Percentiles rank a stretch among this genome's conserved stretches.
phyloP scores from a whole-genome alignment of 2,888 invertebrate genomes.

The Eueremaeus valkanovi region DNA sequence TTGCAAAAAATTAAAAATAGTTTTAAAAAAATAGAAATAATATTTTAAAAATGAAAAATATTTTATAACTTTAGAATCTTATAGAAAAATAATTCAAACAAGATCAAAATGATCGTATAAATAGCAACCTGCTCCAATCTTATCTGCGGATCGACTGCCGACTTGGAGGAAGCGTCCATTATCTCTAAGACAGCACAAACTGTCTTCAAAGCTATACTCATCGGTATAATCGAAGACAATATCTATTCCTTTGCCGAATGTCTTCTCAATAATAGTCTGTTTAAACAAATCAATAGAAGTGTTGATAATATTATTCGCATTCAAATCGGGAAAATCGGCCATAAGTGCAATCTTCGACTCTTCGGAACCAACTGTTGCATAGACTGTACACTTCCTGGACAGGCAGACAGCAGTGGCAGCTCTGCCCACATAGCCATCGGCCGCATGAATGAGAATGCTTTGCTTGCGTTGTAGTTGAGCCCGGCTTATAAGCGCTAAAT shows the following conservation, averaged over 20 bases:
- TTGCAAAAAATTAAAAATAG: no score
- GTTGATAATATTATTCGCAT: conserved; percentile 54
- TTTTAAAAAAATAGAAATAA: no score
- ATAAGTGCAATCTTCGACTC: conserved; percentile 52
- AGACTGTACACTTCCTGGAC: conserved; percentile 53
- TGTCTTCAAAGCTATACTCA: conserved; percentile 55
- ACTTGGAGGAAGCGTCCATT: conserved; percentile 96
- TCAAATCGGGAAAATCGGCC: conserved; percentile 53
- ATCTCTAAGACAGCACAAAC: conserved; percentile 72
- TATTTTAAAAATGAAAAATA: no score
- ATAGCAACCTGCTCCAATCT: conserved; percentile 61
- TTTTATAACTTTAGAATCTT: no score
- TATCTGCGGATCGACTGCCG: no score
- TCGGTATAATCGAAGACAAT: conserved; percentile 53
- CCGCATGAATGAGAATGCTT: conserved; percentile 54
- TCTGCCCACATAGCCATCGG: conserved; percentile 56
- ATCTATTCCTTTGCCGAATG: conserved; percentile 56
- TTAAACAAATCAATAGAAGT: conserved; percentile 55
- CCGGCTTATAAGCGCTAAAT: conserved; percentile 56
- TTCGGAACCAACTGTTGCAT: conserved; percentile 55
- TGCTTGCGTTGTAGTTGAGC: conserved; percentile 53
- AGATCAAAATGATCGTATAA: background rate
- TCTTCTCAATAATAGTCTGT: conserved; percentile 53
- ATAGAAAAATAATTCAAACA: no score
- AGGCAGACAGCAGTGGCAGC: conserved; percentile 57